Conservation (phyloP, 2,888 invertebrate genomes). For the Crocallis elinguaria region DNA sequence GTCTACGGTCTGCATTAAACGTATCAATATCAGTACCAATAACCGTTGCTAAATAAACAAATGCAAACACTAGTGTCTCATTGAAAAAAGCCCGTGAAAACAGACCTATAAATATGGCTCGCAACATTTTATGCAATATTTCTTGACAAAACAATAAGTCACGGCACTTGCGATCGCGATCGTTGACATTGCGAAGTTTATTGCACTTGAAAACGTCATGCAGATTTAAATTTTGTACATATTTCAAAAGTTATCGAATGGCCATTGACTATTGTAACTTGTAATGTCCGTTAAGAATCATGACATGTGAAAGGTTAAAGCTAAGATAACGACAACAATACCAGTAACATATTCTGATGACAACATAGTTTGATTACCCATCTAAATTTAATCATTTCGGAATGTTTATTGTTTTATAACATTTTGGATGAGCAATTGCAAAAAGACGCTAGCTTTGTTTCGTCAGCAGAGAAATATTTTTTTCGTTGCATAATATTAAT, state of each 20-base stretch:
- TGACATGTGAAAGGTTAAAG: conserved; percentile 28
- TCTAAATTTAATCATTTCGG: too few relatives aligned
- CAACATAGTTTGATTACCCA: conserved; percentile 5
- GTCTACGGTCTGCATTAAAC: too few relatives aligned
- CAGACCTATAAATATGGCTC: conserved; percentile 20
- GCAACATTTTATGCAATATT: conserved; percentile 55
- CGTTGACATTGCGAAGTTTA: conserved; percentile 71
- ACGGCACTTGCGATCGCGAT: conserved; percentile 51
- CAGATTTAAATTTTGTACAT: conserved; percentile 38
- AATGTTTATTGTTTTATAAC: conserved; percentile 5
- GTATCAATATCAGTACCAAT: neutral
- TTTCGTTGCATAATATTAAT: conserved; percentile 24
- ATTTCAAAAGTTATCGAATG: conserved; percentile 37
- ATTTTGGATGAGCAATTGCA: conserved; percentile 10
- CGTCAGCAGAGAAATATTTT: conserved; percentile 3
- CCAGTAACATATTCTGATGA: conserved; percentile 11
- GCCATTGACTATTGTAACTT: conserved; percentile 36
- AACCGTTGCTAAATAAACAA: neutral
- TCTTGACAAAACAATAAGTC: conserved; percentile 66
- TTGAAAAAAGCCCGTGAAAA: conserved; percentile 13
- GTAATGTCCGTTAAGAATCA: conserved; percentile 22
- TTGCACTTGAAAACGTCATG: conserved; percentile 54
- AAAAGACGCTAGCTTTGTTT: conserved; percentile 6
- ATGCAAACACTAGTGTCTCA: neutral
- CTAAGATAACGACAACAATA: conserved; percentile 3